Conservation (phyloP, 2,113 vertebrate species). For the Piprites chloris region DNA sequence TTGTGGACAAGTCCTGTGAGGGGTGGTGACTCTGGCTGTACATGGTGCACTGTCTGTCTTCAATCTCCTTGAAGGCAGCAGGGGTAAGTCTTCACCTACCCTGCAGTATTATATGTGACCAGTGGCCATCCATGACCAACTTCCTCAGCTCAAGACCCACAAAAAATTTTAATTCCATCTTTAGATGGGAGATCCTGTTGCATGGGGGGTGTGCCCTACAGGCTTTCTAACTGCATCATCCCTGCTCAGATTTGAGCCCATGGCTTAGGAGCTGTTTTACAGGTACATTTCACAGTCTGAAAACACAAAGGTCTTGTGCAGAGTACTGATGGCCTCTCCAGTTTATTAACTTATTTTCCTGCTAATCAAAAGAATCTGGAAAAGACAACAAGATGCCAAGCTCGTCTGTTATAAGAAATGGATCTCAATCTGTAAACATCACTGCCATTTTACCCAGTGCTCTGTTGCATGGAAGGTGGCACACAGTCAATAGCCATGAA, state of each 20-base stretch:
- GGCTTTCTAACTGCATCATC: neutral
- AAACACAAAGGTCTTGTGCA: neutral
- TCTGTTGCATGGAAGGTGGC: neutral
- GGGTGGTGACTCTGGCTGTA: neutral
- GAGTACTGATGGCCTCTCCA: neutral
- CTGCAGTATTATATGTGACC: neutral
- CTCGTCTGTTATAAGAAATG: neutral
- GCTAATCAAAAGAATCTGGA: neutral
- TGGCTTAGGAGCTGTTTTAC: rapidly evolving
- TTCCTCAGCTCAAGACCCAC: neutral
- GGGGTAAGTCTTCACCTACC: neutral
- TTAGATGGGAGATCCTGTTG: neutral
- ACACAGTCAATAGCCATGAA: neutral
- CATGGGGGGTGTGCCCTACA: neutral
- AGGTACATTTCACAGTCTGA: neutral
- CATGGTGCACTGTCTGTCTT: neutral
- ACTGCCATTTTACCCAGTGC: neutral
- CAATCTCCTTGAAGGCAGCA: rapidly evolving
- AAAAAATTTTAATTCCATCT: neutral
- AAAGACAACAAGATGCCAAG: neutral
- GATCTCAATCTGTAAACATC: neutral
- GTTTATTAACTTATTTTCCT: neutral
- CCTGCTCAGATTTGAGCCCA: neutral
- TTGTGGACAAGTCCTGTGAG: neutral
- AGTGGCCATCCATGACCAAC: neutral